These are phyloP conservation scores for Dinoponera quadriceps DNA, from an alignment of 1,140 invertebrate species.

Conservation along the genomic window DNA sequence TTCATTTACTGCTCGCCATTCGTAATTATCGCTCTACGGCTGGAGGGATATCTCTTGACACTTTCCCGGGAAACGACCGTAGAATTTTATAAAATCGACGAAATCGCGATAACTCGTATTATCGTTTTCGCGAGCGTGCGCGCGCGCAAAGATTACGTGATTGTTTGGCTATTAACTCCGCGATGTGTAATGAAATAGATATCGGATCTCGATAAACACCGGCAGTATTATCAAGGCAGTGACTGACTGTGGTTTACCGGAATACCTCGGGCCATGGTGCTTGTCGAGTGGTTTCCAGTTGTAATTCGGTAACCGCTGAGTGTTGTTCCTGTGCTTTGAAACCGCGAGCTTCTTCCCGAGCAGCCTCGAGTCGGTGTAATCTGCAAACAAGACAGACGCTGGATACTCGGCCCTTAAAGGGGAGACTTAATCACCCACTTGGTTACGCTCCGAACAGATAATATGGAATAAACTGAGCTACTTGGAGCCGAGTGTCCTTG, in stretches of 20 bases:
- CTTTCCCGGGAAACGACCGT: background rate
- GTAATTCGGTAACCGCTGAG: slow-evolving; percentile 63
- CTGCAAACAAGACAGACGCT: slow-evolving; percentile 49
- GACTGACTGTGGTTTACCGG: slow-evolving; percentile 37
- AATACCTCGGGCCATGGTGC: slow-evolving; percentile 57
- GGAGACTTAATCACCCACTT: slow-evolving; percentile 38
- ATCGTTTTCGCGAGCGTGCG: too few relatives aligned
- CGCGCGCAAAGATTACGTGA: background rate
- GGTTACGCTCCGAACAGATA: slow-evolving; percentile 24
- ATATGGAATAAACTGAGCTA: slow-evolving; percentile 20
- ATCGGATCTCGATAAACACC: background rate
- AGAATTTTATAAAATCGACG: background rate
- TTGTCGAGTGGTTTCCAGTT: slow-evolving; percentile 57
- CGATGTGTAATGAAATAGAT: background rate
- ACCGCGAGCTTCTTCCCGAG: slow-evolving; percentile 53
- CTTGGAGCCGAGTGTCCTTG: background rate
- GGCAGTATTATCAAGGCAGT: slow-evolving; percentile 30
- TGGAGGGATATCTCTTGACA: background rate
- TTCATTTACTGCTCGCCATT: slow-evolving; percentile 19
- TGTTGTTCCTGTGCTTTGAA: slow-evolving; percentile 42
- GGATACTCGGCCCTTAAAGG: slow-evolving; percentile 17
- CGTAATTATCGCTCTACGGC: background rate
- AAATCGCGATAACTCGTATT: too few relatives aligned
- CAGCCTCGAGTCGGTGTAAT: slow-evolving; percentile 60
- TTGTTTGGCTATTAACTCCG: background rate